Evolutionary conservation across 1,140 invertebrate species (phyloP).

Genomic region (Metaphire vulgaris): DNA sequence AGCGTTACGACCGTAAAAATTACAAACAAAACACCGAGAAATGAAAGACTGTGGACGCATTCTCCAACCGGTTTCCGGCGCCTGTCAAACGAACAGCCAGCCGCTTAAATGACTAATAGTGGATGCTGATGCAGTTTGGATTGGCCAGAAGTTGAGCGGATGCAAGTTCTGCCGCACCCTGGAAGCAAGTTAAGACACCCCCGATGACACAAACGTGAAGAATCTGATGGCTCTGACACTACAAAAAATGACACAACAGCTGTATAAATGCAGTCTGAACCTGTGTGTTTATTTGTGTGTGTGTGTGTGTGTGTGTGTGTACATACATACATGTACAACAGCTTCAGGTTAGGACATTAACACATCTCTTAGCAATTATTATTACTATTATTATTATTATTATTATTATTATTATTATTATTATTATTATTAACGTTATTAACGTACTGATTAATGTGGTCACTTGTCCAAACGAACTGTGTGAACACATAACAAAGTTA

Average conservation of each 20-base stretch:
- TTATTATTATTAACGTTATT: constrained; percentile 8
- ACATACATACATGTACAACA: not conserved
- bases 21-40: too few species aligned
- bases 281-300: not conserved
- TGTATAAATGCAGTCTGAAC: not conserved
- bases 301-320: not conserved
- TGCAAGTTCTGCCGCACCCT: too few species aligned
- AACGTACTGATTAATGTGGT: not conserved
- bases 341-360: not conserved
- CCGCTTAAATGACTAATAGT: too few species aligned
- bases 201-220: not conserved
- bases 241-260: not conserved
- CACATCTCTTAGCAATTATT: not conserved
- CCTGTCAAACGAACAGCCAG: too few species aligned
- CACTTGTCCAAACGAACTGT: not conserved
- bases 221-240: not conserved
- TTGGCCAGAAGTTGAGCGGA: not conserved
- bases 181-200: not conserved
- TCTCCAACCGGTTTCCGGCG: too few species aligned
- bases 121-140: too few species aligned
- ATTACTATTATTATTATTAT: constrained; percentile 5
- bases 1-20: too few species aligned
- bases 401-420: constrained; percentile 16
- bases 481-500: not conserved
- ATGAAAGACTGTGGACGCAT: too few species aligned